Base-by-base conservation (phyloP, 2,113 vertebrate species). In the Athene cunicularia region DNA sequence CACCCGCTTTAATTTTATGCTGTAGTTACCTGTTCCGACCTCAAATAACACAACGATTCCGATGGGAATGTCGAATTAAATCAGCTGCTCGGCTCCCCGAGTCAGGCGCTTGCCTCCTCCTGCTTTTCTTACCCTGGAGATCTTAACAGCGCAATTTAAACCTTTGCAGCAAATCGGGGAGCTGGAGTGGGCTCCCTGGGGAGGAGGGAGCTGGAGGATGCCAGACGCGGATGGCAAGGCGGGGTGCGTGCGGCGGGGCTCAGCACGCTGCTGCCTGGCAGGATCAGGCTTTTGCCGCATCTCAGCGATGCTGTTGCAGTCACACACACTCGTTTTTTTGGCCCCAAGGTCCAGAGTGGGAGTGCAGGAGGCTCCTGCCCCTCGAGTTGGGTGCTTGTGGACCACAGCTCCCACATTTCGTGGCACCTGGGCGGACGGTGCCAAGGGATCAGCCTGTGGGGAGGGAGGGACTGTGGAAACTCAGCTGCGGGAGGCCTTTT, bases 211-310 rank as follows among this genome's bases (percentile, higher is more conserved):
- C 63, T 35, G 70, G 32, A 63, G 43, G 80, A 37, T 52, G 62
- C 28, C 8, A 49, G 32, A 1, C 12, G 10, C 1, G 32, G 39
- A 17, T 9, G 32, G 45, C 2, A 8, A 7, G 13, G 37, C 24
- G 70, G 23, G 26, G 33, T 4, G 32, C 1, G n/a, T 1, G 20
- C 0, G 2, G 11, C 0, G 4, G 43, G 21, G 58, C 67, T 22
- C 12, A 47, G 23, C 26, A 3, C 0, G 1, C 56, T 28, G 37
- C 23, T 68, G 21, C 11, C 62, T 53, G 64, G 18, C 50, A 35
- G 26, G 19, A 20, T 27, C 1, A 30, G 71, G 67, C 21, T 58
- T 55, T 50, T 13, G 7, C 24, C 62, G 55, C 47, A 20, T 5
- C 50, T 35, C 58, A 1, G 32, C 2, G 2, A 22, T 39, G 12